Base-by-base conservation (phyloP, 2,113 vertebrate genomes). In the Myocastor coypus region DNA sequence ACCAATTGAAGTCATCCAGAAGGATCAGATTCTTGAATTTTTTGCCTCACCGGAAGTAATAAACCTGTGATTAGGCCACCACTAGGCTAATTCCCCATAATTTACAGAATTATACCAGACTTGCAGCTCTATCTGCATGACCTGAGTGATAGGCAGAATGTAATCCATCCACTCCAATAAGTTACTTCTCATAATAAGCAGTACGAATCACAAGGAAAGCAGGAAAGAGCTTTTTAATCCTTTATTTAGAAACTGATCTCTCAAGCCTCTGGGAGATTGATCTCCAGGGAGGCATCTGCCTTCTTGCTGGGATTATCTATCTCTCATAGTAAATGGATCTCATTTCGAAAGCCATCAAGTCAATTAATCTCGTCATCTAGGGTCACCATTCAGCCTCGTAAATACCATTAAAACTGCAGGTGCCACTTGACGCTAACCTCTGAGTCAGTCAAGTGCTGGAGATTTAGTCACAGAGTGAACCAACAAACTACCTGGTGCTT, bases 261-360 rank as follows among this genome's bases (percentile, higher is more conserved):
- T 78, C 17, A 68, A 83, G 11, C 28, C 24, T 87, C 77, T 0
- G 16, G 30, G 46, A 89, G 24, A 4, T 7, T 78, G 40, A 61
- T 92, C 88, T 94, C 89, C 37, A 94, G 88, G 46, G 94, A 92
- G 0, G 13, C 34, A 89, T 93, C 55, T 87, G 42, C 77, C n/a
- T 95, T 83, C 71, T 92, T 84, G 32, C 40, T 59, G 69, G 85
- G 81, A 91, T 94, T 92, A 83, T 90, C 42, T 80, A 80, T 90
- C 88, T 92, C 66, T 92, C 64, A 24, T 63, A 86, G 83, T 91
- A 82, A 92, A 85, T 86, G 82, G 40, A 96, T 96, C 22, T 52
- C n/a, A 95, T 92, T 92, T 95, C 85, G 96, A 63, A 52, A 80
- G 22, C 86, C 87, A 97, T 92, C 82, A 20, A 32, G 75, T 86